These are phyloP conservation scores for Upupa epops DNA, from an alignment of 2,113 vertebrate species.

Conservation along the genomic window DNA sequence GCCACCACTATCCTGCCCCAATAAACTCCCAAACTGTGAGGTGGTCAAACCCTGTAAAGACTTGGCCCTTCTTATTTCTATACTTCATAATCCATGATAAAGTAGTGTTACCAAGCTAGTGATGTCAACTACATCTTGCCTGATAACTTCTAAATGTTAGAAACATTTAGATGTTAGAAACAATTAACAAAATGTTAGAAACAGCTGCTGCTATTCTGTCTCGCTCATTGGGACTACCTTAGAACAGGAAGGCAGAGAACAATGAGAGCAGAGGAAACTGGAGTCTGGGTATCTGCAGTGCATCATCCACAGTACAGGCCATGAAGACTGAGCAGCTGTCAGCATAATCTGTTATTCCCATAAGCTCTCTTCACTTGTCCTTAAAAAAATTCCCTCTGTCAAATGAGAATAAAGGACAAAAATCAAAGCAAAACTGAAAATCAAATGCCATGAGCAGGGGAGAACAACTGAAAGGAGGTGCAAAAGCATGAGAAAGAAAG, in stretches of 20 bases:
- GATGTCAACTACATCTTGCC: neutral
- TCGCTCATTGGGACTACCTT: neutral
- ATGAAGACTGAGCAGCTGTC: neutral
- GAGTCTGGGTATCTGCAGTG: neutral
- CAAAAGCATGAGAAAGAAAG: neutral
- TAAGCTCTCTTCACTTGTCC: neutral
- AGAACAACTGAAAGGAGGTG: neutral
- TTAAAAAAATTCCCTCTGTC: neutral
- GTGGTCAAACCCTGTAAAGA: neutral
- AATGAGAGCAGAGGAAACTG: neutral
- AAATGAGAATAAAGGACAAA: neutral
- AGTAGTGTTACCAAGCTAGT: neutral
- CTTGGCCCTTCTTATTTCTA: neutral
- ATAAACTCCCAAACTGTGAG: neutral
- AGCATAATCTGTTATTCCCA: neutral
- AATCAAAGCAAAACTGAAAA: neutral
- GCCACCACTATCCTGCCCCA: neutral
- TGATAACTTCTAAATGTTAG: neutral
- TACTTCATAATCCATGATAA: neutral
- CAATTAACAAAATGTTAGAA: no score
- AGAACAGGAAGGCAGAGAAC: neutral
- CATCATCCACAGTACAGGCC: neutral
- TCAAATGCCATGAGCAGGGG: no score
- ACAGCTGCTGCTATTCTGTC: neutral
- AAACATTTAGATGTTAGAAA: no score